A percentile compares a stretch with the other conserved stretches of the same genome.
Evolutionary conservation across 2,888 invertebrate species (phyloP).

Genomic region (Chalcosyrphus nemorum): DNA sequence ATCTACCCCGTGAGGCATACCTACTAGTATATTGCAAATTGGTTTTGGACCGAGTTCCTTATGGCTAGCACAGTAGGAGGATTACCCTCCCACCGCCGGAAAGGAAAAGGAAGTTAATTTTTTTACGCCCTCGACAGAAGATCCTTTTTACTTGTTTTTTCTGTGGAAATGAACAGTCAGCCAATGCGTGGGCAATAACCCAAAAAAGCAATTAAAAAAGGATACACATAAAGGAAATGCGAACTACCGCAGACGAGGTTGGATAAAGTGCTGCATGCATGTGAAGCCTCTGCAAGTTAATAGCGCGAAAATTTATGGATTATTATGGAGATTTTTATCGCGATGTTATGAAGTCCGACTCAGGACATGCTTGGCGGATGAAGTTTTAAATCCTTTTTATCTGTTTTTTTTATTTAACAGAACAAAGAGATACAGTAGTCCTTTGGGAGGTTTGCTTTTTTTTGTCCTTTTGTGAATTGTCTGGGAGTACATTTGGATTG

Average conservation of each 20-base stretch:
- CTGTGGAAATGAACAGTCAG: background rate
- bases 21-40: slow-evolving; percentile 20
- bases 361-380: slow-evolving; percentile 38
- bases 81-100: too few relatives aligned
- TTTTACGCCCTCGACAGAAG: slow-evolving; percentile 13
- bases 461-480: background rate
- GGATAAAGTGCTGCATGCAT: background rate
- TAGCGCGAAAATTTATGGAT: slow-evolving; percentile 66
- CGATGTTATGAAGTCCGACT: slow-evolving; percentile 38
- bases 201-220: slow-evolving; percentile 57
- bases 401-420: slow-evolving; percentile 32
- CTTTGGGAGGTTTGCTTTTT: background rate
- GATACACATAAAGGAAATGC: slow-evolving; percentile 30
- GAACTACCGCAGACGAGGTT: slow-evolving; percentile 26
- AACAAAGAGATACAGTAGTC: slow-evolving; percentile 21
- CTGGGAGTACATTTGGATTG: too few relatives aligned
- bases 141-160: too few relatives aligned
- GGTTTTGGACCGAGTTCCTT: slow-evolving; percentile 17
- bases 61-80: background rate
- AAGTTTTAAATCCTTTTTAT: slow-evolving; percentile 13
- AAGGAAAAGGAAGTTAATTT: slow-evolving; percentile 16
- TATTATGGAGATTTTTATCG: slow-evolving; percentile 53
- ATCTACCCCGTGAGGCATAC: background rate
- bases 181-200: slow-evolving; percentile 37
- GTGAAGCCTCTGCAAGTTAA: slow-evolving; percentile 49